Evolutionary conservation across 2,113 vertebrate genomes (phyloP), one percentile per base, ranked within the genome.

Genomic region (Mustelus asterias): DNA sequence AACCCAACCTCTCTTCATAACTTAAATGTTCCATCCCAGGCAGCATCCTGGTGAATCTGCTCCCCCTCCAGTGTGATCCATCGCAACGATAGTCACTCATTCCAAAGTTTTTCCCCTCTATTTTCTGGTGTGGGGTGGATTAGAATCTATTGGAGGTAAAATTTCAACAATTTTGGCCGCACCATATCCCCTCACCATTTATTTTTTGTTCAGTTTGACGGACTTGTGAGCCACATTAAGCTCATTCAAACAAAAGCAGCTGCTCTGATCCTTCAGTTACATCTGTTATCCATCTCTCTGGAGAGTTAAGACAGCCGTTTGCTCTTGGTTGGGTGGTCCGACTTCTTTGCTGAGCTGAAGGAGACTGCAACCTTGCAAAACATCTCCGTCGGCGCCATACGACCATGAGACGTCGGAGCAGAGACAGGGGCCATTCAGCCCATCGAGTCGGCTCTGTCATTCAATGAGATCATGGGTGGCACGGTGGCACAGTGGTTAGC

Each of bases 201-300:
- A 58, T 92, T 65, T 14, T 92, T 63, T 92, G 33, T 92, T 90
- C 33, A 60, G 29, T 90, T 18, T 90, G 89, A 33, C n/a, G 6
- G 60, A 20, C 58, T 65, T 65, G 58, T n/a, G 58, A 20, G 58
- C 58, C 29, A 37, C 58, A 16, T 60, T 65, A 20, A 92, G 14
- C 89, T 63, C 60, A 10, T 93, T 63, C 20, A 9, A 93, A 3
- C 4, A 41, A 37, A 16, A 67, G 60, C 58, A 65, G 89, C 60
- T 67, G 89, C 33, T 37, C 33, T 22, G 33, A 20, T 37, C 18
- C n/a, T 22, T 37, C 60, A 65, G 16, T 37, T 37, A 20, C n/a
- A 93, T 93, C 89, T 93, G 89, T 65, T 65, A 65, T 93, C 89
- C n/a, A 63, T 93, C 89, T 93, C 60, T 33, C n/a, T 41, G 33